phyloP scores from a whole-genome alignment of 2,888 invertebrate genomes.

The Galeruca laticollis region DNA sequence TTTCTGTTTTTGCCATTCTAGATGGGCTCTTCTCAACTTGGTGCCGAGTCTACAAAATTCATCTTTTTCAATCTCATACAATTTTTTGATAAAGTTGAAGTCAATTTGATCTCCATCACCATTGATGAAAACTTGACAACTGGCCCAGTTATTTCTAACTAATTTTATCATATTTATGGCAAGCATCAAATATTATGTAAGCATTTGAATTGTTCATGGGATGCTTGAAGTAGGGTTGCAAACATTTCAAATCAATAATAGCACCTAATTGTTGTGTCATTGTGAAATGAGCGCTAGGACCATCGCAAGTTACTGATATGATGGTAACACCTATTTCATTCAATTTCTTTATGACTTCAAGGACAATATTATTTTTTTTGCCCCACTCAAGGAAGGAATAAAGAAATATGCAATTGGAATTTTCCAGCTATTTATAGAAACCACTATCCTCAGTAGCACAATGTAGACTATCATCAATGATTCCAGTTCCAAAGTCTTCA shows the following conservation, averaged over 20 bases:
- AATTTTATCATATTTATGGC: too few species aligned
- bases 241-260: conserved; percentile 31
- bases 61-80: conserved; percentile 38
- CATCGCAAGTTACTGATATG: too few species aligned
- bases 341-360: too few species aligned
- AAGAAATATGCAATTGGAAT: conserved; percentile 52
- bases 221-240: conserved; percentile 44
- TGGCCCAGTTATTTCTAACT: too few species aligned
- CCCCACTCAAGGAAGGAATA: too few species aligned
- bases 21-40: conserved; percentile 34
- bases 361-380: too few species aligned
- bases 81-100: conserved; percentile 29
- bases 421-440: conserved; percentile 49
- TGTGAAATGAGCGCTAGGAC: conserved; percentile 37
- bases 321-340: too few species aligned
- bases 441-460: conserved; percentile 50
- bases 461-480: conserved; percentile 49
- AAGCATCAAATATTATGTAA: too few species aligned
- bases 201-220: conserved; percentile 31
- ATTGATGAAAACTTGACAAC: conserved; percentile 28
- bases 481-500: conserved; percentile 43
- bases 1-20: conserved; percentile 42
- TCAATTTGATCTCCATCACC: conserved; percentile 21
- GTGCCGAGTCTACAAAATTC: conserved; percentile 30
- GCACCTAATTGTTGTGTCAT: conserved; percentile 44